A percentile compares a stretch with the other conserved stretches of the same genome.
These are phyloP conservation scores for Lota lota DNA, from an alignment of 2,113 vertebrate genomes.

Conservation along the genomic window DNA sequence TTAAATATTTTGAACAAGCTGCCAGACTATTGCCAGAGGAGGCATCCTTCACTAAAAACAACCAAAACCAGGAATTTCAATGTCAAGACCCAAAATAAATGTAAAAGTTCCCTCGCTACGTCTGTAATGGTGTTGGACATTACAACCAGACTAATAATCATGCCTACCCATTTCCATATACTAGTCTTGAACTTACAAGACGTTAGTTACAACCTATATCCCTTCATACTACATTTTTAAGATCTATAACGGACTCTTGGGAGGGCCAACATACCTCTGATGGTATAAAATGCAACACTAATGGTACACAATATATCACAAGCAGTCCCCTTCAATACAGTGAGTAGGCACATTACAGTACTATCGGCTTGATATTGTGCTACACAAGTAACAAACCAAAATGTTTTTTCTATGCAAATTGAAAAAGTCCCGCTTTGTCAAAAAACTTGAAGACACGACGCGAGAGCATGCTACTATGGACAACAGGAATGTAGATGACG, in stretches of 20 bases:
- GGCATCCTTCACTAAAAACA: too few species aligned
- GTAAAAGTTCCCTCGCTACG: too few species aligned
- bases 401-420: neutral
- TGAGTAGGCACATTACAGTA: conserved; percentile 32
- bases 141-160: neutral
- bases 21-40: conserved; percentile 24
- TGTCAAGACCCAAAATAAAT: too few species aligned
- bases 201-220: conserved; percentile 33
- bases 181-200: conserved; percentile 16
- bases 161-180: neutral
- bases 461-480: neutral
- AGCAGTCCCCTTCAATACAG: conserved; percentile 46
- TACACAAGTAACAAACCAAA: conserved; percentile 22
- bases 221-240: conserved; percentile 44
- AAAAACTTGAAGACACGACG: neutral
- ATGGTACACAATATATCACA: neutral
- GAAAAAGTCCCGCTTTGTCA: conserved; percentile 41
- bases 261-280: conserved; percentile 30
- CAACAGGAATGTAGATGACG: conserved; percentile 9
- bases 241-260: conserved; percentile 51
- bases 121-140: neutral
- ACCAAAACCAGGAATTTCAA: too few species aligned
- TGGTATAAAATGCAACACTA: conserved; percentile 45
- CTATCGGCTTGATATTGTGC: conserved; percentile 5
- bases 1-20: conserved; percentile 47